Conservation (phyloP, 2,113 vertebrate genomes). For the Poeciliopsis occidentalis region DNA sequence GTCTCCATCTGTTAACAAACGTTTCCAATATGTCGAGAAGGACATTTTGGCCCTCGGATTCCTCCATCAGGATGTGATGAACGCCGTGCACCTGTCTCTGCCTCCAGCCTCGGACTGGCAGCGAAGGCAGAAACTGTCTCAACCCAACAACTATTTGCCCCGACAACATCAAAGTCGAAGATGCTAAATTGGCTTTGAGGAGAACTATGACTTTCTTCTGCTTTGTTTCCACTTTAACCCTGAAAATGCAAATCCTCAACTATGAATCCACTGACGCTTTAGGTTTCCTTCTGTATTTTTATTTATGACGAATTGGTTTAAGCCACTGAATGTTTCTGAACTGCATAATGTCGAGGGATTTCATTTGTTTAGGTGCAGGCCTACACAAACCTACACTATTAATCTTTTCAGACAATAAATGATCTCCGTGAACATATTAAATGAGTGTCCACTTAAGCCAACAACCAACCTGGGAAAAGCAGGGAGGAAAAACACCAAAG, state of each 20-base stretch:
- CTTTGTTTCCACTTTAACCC: conserved; percentile 53
- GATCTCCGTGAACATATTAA: conserved; percentile 57
- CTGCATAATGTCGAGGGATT: conserved; percentile 36
- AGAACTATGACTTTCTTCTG: conserved; percentile 46
- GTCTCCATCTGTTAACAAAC: conserved; percentile 77
- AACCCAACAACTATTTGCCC: conserved; percentile 60
- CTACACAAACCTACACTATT: conserved; percentile 42
- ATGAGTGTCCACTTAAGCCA: conserved; percentile 60
- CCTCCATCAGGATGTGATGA: conserved; percentile 71
- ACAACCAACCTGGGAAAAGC: conserved; percentile 60
- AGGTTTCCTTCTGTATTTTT: conserved; percentile 15
- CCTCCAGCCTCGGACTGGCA: conserved; percentile 69
- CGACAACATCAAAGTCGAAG: conserved; percentile 58
- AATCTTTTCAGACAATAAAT: conserved; percentile 62
- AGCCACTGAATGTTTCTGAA: conserved; percentile 42
- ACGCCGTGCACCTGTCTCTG: conserved; percentile 73
- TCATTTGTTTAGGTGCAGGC: conserved; percentile 28
- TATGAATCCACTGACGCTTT: conserved; percentile 42
- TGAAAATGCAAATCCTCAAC: conserved; percentile 45
- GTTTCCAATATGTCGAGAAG: conserved; percentile 72
- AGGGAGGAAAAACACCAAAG: conserved; percentile 38
- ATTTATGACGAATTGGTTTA: conserved; percentile 53
- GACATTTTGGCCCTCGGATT: conserved; percentile 72
- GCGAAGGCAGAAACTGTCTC: conserved; percentile 42
- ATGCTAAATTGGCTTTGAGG: conserved; percentile 39